Evolutionary conservation across 2,888 invertebrate genomes (phyloP).

Genomic region (Drosophila cognata): DNA sequence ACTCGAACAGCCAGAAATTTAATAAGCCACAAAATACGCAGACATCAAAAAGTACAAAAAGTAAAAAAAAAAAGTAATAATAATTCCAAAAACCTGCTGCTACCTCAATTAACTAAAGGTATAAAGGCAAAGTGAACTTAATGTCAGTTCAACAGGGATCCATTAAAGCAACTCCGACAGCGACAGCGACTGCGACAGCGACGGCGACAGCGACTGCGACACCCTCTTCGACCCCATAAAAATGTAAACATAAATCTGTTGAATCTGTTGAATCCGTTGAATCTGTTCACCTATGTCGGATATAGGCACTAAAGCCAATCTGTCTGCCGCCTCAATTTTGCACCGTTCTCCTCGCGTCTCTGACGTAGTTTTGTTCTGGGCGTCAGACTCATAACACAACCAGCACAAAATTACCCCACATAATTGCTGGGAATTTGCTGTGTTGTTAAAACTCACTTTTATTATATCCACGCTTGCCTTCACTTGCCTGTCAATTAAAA

Average conservation of each 20-base stretch:
- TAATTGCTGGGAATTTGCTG: constrained; percentile 46
- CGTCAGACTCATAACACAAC: constrained; percentile 33
- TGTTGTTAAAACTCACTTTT: constrained; percentile 44
- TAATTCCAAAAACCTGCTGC: constrained; percentile 64
- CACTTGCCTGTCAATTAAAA: constrained; percentile 45
- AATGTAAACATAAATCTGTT: constrained; percentile 39
- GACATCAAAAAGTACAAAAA: constrained; percentile 38
- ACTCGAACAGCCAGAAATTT: constrained; percentile 45
- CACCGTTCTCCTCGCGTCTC: constrained; percentile 20
- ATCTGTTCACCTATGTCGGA: constrained; percentile 27
- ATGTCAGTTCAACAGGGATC: constrained; percentile 48
- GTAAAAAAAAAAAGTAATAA: constrained; percentile 12
- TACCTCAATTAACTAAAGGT: constrained; percentile 64
- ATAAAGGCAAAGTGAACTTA: constrained; percentile 51
- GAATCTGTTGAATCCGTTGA: background rate
- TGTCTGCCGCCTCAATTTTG: constrained; percentile 21
- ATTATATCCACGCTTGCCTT: constrained; percentile 24
- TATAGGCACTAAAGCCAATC: constrained; percentile 31
- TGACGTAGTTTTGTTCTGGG: constrained; percentile 30
- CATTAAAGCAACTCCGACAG: constrained; percentile 43
- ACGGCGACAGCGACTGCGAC: constrained; percentile 7
- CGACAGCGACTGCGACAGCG: constrained; percentile 9
- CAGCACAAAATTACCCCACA: constrained; percentile 20
- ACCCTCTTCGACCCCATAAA: constrained; percentile 18
- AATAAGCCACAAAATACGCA: constrained; percentile 52